A percentile compares a stretch with the other conserved stretches of the same genome.
phyloP scores from a whole-genome alignment of 2,888 invertebrate genomes.

The Tortricodes alternella region DNA sequence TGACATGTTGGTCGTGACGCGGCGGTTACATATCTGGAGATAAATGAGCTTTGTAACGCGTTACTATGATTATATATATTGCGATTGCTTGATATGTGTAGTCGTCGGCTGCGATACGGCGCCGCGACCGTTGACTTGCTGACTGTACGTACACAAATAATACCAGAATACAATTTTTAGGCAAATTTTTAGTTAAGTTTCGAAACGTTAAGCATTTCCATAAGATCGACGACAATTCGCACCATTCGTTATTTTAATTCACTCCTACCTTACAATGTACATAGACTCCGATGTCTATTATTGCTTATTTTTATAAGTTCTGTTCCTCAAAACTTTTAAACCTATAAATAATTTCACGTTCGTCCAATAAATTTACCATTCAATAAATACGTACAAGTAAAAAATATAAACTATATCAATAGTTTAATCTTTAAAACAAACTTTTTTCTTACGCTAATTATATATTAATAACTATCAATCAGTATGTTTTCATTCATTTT shows the following conservation, averaged over 20 bases:
- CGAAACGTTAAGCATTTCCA: slow-evolving; percentile 65
- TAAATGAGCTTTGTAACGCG: slow-evolving; percentile 9
- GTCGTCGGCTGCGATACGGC: slow-evolving; percentile 51
- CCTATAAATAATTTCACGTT: slow-evolving; percentile 82
- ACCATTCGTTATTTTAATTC: slow-evolving; percentile 76
- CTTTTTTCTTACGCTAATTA: slow-evolving; percentile 76
- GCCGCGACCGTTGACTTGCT: slow-evolving; percentile 40
- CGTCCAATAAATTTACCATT: slow-evolving; percentile 82
- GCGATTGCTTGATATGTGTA: slow-evolving; percentile 76
- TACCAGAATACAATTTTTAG: slow-evolving; percentile 71
- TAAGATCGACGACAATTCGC: slow-evolving; percentile 77
- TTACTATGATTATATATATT: slow-evolving; percentile 40
- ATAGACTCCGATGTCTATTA: slow-evolving; percentile 79
- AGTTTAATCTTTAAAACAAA: slow-evolving; percentile 84
- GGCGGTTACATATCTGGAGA: slow-evolving; percentile 7
- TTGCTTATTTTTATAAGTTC: slow-evolving; percentile 82
- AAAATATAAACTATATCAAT: slow-evolving; percentile 84
- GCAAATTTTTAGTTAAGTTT: slow-evolving; percentile 67
- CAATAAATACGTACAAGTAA: slow-evolving; percentile 83
- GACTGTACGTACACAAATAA: slow-evolving; percentile 68
- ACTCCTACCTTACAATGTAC: slow-evolving; percentile 79
- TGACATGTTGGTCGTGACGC: slow-evolving; percentile 12
- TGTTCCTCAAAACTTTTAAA: slow-evolving; percentile 76
- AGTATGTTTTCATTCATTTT: slow-evolving; percentile 80
- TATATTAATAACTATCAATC: slow-evolving; percentile 83